Conservation (phyloP, 1,140 invertebrate species). For the Nephila pilipes region DNA sequence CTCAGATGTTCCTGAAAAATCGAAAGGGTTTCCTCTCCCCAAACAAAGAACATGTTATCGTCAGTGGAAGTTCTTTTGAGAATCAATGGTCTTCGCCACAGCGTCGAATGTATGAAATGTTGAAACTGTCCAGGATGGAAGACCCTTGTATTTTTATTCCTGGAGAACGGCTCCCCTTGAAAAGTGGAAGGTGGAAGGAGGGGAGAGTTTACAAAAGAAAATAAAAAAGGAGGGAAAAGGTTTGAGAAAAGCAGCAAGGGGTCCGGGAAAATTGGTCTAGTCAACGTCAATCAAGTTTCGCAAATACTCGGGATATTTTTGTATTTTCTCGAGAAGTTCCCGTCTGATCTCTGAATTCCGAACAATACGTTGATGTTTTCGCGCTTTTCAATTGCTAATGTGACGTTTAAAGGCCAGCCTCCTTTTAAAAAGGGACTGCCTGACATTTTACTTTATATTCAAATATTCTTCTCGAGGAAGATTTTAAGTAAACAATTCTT, state of each 20-base stretch:
- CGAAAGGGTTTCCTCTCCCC: not conserved
- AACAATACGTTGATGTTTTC: constrained; percentile 43
- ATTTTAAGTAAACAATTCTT: constrained; percentile 32
- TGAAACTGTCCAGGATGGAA: constrained; percentile 43
- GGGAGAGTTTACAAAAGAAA: constrained; percentile 17
- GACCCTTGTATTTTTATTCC: constrained; percentile 38
- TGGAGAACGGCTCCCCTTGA: not conserved
- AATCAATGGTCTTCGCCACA: constrained; percentile 5
- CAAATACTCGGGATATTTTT: constrained; percentile 44
- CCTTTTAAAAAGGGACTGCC: not conserved
- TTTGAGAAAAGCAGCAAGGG: not conserved
- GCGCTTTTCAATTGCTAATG: constrained; percentile 52
- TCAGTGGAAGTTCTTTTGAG: not conserved
- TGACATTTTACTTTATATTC: constrained; percentile 38
- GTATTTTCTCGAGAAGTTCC: constrained; percentile 3
- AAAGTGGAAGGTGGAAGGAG: not conserved
- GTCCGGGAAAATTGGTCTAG: constrained; percentile 46
- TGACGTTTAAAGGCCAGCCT: constrained; percentile 35
- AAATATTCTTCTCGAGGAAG: not conserved
- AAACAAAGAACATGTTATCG: constrained; percentile 27
- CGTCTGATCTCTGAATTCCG: constrained; percentile 33
- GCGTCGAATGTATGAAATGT: constrained; percentile 39
- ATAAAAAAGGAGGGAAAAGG: constrained; percentile 5
- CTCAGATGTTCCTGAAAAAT: not conserved
- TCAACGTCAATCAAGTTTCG: constrained; percentile 46